Evolutionary conservation across 2,888 invertebrate genomes (phyloP).

Genomic region (Acronicta leporina): DNA sequence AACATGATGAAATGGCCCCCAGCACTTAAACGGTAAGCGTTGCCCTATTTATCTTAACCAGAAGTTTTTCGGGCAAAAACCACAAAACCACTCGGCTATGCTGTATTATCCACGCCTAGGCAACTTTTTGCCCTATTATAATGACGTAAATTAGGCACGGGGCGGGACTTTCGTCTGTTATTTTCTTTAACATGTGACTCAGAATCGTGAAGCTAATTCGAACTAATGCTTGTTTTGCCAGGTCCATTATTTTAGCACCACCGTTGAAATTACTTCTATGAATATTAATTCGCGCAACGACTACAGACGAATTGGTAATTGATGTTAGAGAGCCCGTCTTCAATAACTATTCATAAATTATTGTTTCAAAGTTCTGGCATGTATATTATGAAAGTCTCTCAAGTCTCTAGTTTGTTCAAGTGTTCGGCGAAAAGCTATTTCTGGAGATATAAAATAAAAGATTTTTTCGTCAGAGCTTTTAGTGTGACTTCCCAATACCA

Average conservation of each 20-base stretch:
- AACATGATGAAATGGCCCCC: constrained; percentile 55
- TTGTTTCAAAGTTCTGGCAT: constrained; percentile 15
- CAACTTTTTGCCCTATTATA: constrained; percentile 66
- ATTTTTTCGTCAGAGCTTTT: constrained; percentile 60
- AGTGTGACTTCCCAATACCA: constrained; percentile 58
- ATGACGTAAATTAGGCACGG: constrained; percentile 60
- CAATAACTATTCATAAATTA: constrained; percentile 28
- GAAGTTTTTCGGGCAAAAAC: constrained; percentile 64
- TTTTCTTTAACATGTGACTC: constrained; percentile 34
- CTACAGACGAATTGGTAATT: constrained; percentile 24
- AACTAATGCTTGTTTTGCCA: constrained; percentile 22
- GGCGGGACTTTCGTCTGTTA: constrained; percentile 26
- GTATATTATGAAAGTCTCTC: constrained; percentile 9
- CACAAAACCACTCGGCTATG: constrained; percentile 44
- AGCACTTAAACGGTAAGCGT: constrained; percentile 53
- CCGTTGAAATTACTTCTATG: constrained; percentile 22
- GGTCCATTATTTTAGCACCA: constrained; percentile 5
- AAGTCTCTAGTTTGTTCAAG: constrained; percentile 22
- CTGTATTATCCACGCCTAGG: background rate
- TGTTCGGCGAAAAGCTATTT: constrained; percentile 45
- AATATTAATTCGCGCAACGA: constrained; percentile 20
- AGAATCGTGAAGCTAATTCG: constrained; percentile 37
- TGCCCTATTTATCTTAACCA: constrained; percentile 63
- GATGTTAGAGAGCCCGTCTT: background rate
- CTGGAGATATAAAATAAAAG: constrained; percentile 58